phyloP scores from a whole-genome alignment of 2,888 invertebrate genomes.

The Mesoligia furuncula region DNA sequence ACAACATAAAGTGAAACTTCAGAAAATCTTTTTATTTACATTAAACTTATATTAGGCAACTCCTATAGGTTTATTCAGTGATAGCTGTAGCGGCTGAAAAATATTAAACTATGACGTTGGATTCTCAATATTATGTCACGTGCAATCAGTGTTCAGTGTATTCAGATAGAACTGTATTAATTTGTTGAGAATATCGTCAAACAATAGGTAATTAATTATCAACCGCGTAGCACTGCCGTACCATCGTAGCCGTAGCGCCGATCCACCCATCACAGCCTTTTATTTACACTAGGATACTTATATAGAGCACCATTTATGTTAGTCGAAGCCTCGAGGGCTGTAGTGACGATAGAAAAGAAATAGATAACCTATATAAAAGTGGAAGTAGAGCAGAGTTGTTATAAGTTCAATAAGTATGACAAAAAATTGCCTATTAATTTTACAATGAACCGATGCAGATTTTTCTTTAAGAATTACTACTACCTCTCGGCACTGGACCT shows the following conservation, averaged over 20 bases:
- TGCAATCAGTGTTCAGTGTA: background rate
- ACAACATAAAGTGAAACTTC: background rate
- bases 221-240: constrained; percentile 10
- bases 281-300: background rate
- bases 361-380: background rate
- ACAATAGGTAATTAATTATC: background rate
- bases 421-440: background rate
- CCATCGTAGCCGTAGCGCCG: background rate
- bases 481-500: too few relatives aligned
- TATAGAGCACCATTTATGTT: background rate
- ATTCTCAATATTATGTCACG: background rate
- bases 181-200: background rate
- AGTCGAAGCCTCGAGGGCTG: background rate
- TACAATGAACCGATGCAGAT: background rate
- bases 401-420: background rate
- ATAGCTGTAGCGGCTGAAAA: background rate
- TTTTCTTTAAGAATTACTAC: background rate
- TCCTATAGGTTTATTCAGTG: background rate
- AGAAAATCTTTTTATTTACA: background rate
- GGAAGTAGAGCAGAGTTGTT: background rate
- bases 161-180: background rate
- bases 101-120: background rate
- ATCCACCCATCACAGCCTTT: background rate
- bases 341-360: too few relatives aligned
- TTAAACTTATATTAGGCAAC: background rate